Conservation (phyloP, 1,140 invertebrate genomes). For the Mycetomoellerius zeteki region DNA sequence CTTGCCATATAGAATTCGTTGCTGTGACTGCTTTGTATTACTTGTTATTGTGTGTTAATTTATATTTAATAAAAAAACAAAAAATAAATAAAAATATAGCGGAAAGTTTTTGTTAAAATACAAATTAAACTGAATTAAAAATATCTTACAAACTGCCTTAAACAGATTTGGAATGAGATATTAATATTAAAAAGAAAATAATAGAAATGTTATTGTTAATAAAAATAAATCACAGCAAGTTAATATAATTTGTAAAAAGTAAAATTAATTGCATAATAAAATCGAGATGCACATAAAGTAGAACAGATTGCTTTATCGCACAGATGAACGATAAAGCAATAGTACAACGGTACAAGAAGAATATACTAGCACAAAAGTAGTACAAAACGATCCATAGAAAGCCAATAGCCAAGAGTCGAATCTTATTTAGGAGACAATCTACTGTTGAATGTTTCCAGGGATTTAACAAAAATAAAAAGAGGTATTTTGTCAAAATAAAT, state of each 20-base stretch:
- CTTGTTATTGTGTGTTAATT: conserved; percentile 42
- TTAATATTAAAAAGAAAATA: conserved; percentile 7
- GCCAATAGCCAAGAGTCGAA: conserved; percentile 24
- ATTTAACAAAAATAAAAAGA: conserved; percentile 6
- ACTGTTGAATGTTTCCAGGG: conserved; percentile 39
- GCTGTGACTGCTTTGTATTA: conserved; percentile 22
- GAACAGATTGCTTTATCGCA: conserved; percentile 23
- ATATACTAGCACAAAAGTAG: background rate
- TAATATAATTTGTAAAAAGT: background rate
- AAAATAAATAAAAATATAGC: conserved; percentile 22
- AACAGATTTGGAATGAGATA: background rate
- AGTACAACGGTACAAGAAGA: conserved; percentile 5
- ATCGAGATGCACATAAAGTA: background rate
- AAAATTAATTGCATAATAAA: conserved; percentile 5
- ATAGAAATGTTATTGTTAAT: conserved; percentile 33
- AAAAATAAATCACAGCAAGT: conserved; percentile 7
- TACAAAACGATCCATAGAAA: conserved; percentile 20
- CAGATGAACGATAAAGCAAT: background rate
- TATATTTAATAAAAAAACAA: conserved; percentile 5
- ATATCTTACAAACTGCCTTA: background rate
- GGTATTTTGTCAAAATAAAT: background rate
- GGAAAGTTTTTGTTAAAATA: conserved; percentile 5
- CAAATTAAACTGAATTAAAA: conserved; percentile 13
- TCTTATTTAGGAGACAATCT: conserved; percentile 38
- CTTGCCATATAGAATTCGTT: conserved; percentile 29